Percentiles rank a stretch among this genome's conserved stretches.
Evolutionary conservation across 2,888 invertebrate genomes (phyloP).

Genomic region (Ormyrus pomaceus): DNA sequence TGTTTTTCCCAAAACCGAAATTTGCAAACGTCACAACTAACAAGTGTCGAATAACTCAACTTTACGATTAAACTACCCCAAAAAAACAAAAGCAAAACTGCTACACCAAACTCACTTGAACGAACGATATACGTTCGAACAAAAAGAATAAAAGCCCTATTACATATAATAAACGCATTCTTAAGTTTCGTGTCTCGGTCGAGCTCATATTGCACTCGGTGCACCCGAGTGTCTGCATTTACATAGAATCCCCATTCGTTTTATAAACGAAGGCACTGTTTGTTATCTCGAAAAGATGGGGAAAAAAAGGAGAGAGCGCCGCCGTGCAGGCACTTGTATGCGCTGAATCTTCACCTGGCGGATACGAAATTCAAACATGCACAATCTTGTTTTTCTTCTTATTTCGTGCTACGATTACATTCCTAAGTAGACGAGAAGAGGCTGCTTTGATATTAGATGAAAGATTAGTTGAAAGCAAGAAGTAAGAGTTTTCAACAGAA

Average conservation of each 20-base stretch:
- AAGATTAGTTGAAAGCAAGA: no score
- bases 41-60: neutral
- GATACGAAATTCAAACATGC: conserved; percentile 27
- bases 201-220: no score
- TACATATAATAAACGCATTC: no score
- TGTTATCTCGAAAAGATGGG: conserved; percentile 18
- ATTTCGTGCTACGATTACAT: neutral
- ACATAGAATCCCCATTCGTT: conserved; percentile 1
- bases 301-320: conserved; percentile 8
- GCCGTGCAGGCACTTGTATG: conserved; percentile 3
- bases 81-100: neutral
- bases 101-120: neutral
- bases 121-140: no score
- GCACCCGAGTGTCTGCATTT: neutral
- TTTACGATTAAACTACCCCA: neutral
- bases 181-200: no score
- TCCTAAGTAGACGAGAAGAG: neutral
- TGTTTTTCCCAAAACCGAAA: no score
- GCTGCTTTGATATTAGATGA: no score
- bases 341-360: conserved; percentile 38
- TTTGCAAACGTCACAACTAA: neutral
- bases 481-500: no score
- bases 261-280: conserved; percentile 29
- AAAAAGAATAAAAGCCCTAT: no score
- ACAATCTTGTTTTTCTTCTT: neutral